Evolutionary conservation across 2,888 invertebrate species (phyloP).

Genomic region (Saturnia japonica): DNA sequence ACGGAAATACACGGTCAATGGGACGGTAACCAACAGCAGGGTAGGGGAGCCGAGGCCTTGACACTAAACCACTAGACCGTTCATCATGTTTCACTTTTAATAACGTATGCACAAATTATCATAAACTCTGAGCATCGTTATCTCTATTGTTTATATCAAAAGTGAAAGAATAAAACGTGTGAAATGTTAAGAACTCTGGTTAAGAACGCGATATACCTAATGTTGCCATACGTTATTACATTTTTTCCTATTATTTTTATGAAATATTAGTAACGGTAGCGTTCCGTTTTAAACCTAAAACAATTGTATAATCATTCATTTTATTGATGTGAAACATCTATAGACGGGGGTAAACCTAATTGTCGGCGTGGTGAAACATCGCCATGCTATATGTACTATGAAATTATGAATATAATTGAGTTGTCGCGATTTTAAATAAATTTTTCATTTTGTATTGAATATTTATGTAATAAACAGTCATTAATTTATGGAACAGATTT

Average conservation of each 20-base stretch:
- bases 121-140: background rate
- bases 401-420: too few relatives aligned
- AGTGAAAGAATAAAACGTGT: slow-evolving; percentile 1
- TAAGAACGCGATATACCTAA: background rate
- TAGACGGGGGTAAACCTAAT: too few relatives aligned
- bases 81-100: slow-evolving; percentile 51
- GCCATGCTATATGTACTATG: too few relatives aligned
- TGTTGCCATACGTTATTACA: background rate
- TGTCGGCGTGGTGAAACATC: too few relatives aligned
- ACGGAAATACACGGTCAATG: slow-evolving; percentile 22
- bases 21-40: slow-evolving; percentile 34
- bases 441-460: too few relatives aligned
- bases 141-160: slow-evolving; percentile 6
- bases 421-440: too few relatives aligned
- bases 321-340: too few relatives aligned
- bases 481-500: too few relatives aligned
- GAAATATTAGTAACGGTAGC: background rate
- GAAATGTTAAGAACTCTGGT: background rate
- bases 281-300: too few relatives aligned
- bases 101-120: slow-evolving; percentile 25
- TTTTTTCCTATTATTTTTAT: background rate
- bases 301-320: too few relatives aligned
- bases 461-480: too few relatives aligned
- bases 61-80: slow-evolving; percentile 63
- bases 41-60: slow-evolving; percentile 61